These are phyloP conservation scores for Sorex maritimensis DNA, from an alignment of 2,797 vertebrate species.

Conservation along the genomic window DNA sequence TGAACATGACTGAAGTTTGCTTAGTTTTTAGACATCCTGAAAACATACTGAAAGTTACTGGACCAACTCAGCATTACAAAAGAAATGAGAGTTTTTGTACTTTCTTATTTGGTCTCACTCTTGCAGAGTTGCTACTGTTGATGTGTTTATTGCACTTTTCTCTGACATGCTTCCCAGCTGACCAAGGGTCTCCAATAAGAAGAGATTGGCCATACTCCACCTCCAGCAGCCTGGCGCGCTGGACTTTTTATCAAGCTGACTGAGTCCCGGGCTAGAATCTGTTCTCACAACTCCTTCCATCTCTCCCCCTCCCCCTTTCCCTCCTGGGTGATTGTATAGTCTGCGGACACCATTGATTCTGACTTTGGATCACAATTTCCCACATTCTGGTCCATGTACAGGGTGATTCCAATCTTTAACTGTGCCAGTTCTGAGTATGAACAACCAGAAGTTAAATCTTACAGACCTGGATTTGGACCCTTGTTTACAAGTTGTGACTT, in stretches of 20 bases:
- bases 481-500: neutral
- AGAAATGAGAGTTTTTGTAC: neutral
- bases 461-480: neutral
- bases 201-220: neutral
- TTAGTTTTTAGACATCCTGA: neutral
- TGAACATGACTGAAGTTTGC: neutral
- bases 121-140: neutral
- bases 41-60: neutral
- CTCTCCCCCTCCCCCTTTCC: neutral
- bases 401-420: neutral
- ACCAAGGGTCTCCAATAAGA: neutral
- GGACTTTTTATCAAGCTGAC: rapidly evolving
- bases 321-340: neutral
- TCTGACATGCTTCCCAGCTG: neutral
- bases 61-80: neutral
- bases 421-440: neutral
- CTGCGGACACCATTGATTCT: neutral
- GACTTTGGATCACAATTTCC: neutral
- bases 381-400: rapidly evolving
- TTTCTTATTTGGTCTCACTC: neutral
- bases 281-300: neutral
- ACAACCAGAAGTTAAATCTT: neutral
- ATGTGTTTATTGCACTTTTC: neutral
- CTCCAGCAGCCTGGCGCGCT: neutral
- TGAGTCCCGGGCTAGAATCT: neutral